These are phyloP conservation scores for Lagocephalus sceleratus DNA, from an alignment of 2,797 vertebrate genomes.

Conservation along the genomic window DNA sequence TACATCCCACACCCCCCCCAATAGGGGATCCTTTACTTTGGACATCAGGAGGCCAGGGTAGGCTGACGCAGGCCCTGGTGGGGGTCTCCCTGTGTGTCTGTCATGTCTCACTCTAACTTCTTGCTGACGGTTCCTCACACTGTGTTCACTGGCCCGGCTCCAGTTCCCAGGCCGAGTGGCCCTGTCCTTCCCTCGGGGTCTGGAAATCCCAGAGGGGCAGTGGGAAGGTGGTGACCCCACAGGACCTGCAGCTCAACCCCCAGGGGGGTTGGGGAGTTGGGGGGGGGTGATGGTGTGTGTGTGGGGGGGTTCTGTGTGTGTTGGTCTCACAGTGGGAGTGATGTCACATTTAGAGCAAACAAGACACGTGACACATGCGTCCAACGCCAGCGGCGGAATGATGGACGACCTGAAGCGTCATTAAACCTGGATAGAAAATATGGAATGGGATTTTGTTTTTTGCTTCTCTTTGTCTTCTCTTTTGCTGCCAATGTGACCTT, in stretches of 20 bases:
- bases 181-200: constrained; percentile 51
- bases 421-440: constrained; percentile 18
- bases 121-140: constrained; percentile 16
- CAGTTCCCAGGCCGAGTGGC: constrained; percentile 75
- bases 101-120: constrained; percentile 26
- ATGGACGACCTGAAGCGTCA: constrained; percentile 30
- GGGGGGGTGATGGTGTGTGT: constrained; percentile 51
- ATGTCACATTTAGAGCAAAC: constrained; percentile 67
- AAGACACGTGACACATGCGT: constrained; percentile 56
- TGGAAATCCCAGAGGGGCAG: constrained; percentile 68
- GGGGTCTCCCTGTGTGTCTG: constrained; percentile 16
- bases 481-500: not conserved
- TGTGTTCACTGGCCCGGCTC: constrained; percentile 46
- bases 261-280: constrained; percentile 21
- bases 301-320: constrained; percentile 30
- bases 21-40: not conserved
- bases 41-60: constrained; percentile 36
- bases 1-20: not conserved
- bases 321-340: constrained; percentile 64
- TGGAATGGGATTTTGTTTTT: not conserved
- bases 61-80: constrained; percentile 11
- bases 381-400: constrained; percentile 27
- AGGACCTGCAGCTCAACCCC: constrained; percentile 54
- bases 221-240: constrained; percentile 75
- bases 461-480: not conserved